phyloP scores from a whole-genome alignment of 2,888 invertebrate genomes.

The Tinea semifulvella region DNA sequence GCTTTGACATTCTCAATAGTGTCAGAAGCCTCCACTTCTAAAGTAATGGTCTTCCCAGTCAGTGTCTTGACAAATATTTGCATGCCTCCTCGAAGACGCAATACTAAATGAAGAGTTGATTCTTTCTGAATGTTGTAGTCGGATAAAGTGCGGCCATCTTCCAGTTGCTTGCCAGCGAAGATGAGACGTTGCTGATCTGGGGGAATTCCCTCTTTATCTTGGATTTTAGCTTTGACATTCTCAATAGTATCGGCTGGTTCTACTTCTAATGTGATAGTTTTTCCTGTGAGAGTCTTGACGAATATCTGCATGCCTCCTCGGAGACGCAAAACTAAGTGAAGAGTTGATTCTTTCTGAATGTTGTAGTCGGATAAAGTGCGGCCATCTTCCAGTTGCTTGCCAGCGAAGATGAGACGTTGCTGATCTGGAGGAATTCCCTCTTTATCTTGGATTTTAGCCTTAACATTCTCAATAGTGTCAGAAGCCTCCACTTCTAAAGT shows the following conservation, averaged over 20 bases:
- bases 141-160: conserved; percentile 40
- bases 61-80: conserved; percentile 44
- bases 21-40: conserved; percentile 43
- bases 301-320: conserved; percentile 47
- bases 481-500: conserved; percentile 44
- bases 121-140: conserved; percentile 48
- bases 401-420: conserved; percentile 46
- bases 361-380: conserved; percentile 48
- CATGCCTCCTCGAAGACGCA: conserved; percentile 44
- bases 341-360: conserved; percentile 47
- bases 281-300: conserved; percentile 41
- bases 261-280: conserved; percentile 42
- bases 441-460: conserved; percentile 49
- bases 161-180: conserved; percentile 42
- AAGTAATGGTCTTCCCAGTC: conserved; percentile 40
- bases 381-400: conserved; percentile 47
- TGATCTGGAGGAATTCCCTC: conserved; percentile 51
- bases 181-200: conserved; percentile 43
- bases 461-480: conserved; percentile 48
- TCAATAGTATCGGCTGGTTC: conserved; percentile 42
- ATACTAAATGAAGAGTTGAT: conserved; percentile 36
- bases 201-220: conserved; percentile 44
- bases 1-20: conserved; percentile 51
- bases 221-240: conserved; percentile 45
- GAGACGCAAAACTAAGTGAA: conserved; percentile 43